Conservation (phyloP, 2,113 vertebrate genomes). For the Albula goreensis region DNA sequence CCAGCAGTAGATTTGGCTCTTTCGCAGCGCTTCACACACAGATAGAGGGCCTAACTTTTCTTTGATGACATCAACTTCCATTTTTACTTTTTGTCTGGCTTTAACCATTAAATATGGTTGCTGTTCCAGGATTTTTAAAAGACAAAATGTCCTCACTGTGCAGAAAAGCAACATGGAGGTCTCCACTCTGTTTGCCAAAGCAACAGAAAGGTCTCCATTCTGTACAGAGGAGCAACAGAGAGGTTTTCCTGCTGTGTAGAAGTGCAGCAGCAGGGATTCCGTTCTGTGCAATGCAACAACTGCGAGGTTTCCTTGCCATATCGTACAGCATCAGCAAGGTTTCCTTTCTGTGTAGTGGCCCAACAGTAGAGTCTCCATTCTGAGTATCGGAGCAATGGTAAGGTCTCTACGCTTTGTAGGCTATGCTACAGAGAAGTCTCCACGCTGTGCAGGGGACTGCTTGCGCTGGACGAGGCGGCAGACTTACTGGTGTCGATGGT, state of each 20-base stretch:
- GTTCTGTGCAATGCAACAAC: not conserved
- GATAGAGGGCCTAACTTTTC: not conserved
- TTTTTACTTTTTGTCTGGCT: too few species aligned
- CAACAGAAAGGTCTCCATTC: not conserved
- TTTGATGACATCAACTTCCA: too few species aligned
- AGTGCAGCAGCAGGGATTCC: not conserved
- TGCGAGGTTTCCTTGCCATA: not conserved
- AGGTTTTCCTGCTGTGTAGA: too few species aligned
- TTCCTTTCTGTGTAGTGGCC: too few species aligned
- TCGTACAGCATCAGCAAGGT: not conserved
- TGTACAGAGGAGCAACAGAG: not conserved
- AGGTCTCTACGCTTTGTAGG: not conserved
- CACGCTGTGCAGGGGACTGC: conserved; percentile 98
- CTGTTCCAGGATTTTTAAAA: not conserved
- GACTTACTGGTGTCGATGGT: conserved; percentile 98
- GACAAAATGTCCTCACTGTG: not conserved
- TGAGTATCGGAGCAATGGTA: not conserved
- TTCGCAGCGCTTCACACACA: conserved; percentile 39
- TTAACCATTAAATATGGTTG: too few species aligned
- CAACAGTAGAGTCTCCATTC: not conserved
- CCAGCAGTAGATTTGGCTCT: too few species aligned
- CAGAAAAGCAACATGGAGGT: not conserved
- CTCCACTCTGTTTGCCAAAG: too few species aligned
- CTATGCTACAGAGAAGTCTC: conserved; percentile 96
- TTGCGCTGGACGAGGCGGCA: conserved; percentile 94